Evolutionary conservation across 1,140 invertebrate species (phyloP).

Genomic region (Venturia canescens): DNA sequence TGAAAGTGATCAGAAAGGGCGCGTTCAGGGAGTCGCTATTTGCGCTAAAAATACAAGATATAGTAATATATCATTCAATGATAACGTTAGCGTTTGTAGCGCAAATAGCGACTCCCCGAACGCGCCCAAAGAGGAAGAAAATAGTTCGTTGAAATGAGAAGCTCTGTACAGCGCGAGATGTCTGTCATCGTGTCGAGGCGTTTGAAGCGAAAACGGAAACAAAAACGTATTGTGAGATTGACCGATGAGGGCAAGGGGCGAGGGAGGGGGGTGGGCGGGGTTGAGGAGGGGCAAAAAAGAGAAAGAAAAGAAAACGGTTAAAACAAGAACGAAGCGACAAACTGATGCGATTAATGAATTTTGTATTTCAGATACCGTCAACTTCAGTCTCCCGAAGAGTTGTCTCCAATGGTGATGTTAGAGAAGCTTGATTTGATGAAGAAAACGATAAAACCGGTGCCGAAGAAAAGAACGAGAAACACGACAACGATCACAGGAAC

Average conservation of each 20-base stretch:
- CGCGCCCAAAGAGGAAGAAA: too few species aligned
- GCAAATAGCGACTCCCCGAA: too few species aligned
- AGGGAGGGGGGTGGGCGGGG: background rate
- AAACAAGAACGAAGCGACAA: background rate
- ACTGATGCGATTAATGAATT: constrained; percentile 65
- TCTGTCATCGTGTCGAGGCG: background rate
- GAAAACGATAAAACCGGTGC: constrained; percentile 54
- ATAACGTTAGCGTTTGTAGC: too few species aligned
- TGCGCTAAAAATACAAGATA: too few species aligned
- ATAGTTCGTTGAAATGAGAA: too few species aligned
- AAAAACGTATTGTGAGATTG: background rate
- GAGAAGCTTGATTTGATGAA: constrained; percentile 67
- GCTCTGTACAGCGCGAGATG: too few species aligned
- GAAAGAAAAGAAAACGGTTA: constrained; percentile 5
- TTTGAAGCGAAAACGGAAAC: background rate
- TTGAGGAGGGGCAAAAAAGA: background rate
- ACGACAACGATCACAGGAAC: constrained; percentile 47
- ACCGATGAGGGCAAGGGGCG: too few species aligned
- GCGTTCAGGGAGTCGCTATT: too few species aligned
- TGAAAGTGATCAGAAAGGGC: too few species aligned
- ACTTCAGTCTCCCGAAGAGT: constrained; percentile 63
- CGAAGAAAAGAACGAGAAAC: constrained; percentile 16
- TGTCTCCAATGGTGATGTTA: constrained; percentile 67
- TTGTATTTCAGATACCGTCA: constrained; percentile 72
- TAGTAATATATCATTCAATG: too few species aligned